These are phyloP conservation scores for Torymus auratus DNA, from an alignment of 2,888 invertebrate species.

Conservation along the genomic window DNA sequence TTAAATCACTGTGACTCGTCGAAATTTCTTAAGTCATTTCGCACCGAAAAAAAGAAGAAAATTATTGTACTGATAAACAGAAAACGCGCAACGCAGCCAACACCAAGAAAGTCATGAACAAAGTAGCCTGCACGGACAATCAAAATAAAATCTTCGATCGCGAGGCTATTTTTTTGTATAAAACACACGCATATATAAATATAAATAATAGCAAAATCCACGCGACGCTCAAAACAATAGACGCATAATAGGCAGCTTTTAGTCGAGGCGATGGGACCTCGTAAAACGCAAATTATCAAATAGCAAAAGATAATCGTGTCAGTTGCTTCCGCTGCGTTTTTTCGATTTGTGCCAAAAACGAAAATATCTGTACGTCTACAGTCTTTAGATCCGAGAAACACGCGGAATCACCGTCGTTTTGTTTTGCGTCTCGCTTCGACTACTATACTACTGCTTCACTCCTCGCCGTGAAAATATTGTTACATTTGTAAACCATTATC, in stretches of 20 bases:
- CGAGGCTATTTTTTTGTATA: conserved; percentile 30
- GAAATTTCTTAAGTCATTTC: too few relatives aligned
- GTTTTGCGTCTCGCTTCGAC: conserved; percentile 12
- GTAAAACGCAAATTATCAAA: background rate
- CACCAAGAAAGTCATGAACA: conserved; percentile 29
- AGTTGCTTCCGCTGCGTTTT: conserved; percentile 44
- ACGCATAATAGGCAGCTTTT: conserved; percentile 26
- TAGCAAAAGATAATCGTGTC: conserved; percentile 8
- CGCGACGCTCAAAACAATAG: conserved; percentile 15
- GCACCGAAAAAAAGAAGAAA: background rate
- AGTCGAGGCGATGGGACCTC: conserved; percentile 1
- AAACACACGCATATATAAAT: too few relatives aligned
- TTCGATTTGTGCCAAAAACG: conserved; percentile 53
- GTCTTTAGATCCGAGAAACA: conserved; percentile 7
- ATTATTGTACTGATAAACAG: conserved; percentile 32
- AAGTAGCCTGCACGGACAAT: conserved; percentile 72
- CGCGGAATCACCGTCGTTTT: background rate
- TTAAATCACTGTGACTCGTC: too few relatives aligned
- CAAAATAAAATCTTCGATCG: conserved; percentile 64
- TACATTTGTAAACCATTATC: conserved; percentile 34
- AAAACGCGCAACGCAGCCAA: conserved; percentile 25
- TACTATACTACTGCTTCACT: background rate
- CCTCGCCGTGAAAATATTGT: conserved; percentile 19
- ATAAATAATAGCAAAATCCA: background rate
- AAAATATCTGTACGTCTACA: background rate